Base-by-base conservation (phyloP, 2,797 vertebrate species). In the Chrysocyon brachyurus region DNA sequence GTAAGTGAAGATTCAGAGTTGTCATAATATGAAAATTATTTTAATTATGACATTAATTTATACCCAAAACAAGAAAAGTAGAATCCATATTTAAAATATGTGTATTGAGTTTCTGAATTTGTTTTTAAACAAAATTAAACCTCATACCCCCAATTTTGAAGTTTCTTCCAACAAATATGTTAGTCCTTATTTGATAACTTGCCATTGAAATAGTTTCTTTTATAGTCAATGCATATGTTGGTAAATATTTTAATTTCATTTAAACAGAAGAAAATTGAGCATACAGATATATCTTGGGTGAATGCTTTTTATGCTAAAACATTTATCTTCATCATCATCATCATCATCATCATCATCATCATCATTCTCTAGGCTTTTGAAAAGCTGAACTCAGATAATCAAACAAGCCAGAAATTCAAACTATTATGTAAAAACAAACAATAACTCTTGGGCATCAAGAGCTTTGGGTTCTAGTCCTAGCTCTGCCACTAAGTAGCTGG, bases 101-200 rank as follows among this genome's bases (percentile, higher is more conserved):
- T 57, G 5, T 8, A 63, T 57, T 86, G 33, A 36, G 77, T 86
- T 94, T 96, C 40, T 93, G 46, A 75, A 17, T 57, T 96, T 91
- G 79, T 46, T 57, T 93, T 81, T 85, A 12, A 49, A 15, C 14
- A 46, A 46, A 46, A 46, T 85, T 77, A 75, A 88, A 5, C 12
- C 6, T 66, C 28, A 31, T 84, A 16, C 7, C 12, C 12, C 88
- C 46, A 59, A 49, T 75, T 79, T 97, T 90, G 12, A 92, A 36
- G 0, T 52, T 79, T 19, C 11, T 84, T 89, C 36, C 3, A 59
- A 40, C 54, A 49, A 77, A 72, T 79, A 49, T 26, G 24, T 26
- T 24, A 59, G 15, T 89, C 28, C 17, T 93, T 77, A 77, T 90
- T 72, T 64, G 68, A 46, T 88, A 66, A 83, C 24, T 87, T 68